phyloP scores from a whole-genome alignment of 2,113 vertebrate species.

The Morone saxatilis region DNA sequence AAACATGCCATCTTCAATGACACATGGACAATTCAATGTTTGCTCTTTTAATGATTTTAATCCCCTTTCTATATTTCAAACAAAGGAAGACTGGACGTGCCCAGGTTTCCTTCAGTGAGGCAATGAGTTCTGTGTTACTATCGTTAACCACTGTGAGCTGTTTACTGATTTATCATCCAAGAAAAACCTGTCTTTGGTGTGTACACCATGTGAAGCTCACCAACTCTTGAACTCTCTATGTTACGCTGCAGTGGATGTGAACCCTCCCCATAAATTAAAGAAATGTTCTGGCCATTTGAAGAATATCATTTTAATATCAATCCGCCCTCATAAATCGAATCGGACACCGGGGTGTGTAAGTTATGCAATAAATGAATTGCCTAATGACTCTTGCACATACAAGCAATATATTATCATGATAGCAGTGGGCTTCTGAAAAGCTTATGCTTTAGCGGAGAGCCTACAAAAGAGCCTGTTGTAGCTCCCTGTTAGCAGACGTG shows the following conservation, averaged over 20 bases:
- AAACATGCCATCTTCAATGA: neutral
- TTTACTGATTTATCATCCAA: slow-evolving; percentile 69
- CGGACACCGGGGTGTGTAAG: slow-evolving; percentile 53
- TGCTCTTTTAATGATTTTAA: neutral
- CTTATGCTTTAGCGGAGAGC: slow-evolving; percentile 18
- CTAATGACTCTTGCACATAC: slow-evolving; percentile 61
- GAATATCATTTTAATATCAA: slow-evolving; percentile 45
- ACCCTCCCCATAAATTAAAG: slow-evolving; percentile 34
- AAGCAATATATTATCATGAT: slow-evolving; percentile 51
- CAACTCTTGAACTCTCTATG: slow-evolving; percentile 57
- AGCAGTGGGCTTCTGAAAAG: slow-evolving; percentile 12
- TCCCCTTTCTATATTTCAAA: neutral
- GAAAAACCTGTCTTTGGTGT: slow-evolving; percentile 51
- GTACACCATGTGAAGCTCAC: slow-evolving; percentile 43
- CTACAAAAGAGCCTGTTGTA: slow-evolving; percentile 33
- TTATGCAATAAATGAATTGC: slow-evolving; percentile 60
- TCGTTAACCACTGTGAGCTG: slow-evolving; percentile 52
- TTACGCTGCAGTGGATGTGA: slow-evolving; percentile 20
- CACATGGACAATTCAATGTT: neutral
- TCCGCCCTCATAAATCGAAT: slow-evolving; percentile 41
- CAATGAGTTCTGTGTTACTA: slow-evolving; percentile 18
- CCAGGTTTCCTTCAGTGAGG: slow-evolving; percentile 34
- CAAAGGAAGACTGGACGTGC: neutral
- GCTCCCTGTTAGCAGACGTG: slow-evolving; percentile 9
- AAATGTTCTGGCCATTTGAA: slow-evolving; percentile 46